Percentiles rank a stretch among this genome's conserved stretches.
Evolutionary conservation across 1,140 invertebrate species (phyloP).

Genomic region (Brachionus koreanus): DNA sequence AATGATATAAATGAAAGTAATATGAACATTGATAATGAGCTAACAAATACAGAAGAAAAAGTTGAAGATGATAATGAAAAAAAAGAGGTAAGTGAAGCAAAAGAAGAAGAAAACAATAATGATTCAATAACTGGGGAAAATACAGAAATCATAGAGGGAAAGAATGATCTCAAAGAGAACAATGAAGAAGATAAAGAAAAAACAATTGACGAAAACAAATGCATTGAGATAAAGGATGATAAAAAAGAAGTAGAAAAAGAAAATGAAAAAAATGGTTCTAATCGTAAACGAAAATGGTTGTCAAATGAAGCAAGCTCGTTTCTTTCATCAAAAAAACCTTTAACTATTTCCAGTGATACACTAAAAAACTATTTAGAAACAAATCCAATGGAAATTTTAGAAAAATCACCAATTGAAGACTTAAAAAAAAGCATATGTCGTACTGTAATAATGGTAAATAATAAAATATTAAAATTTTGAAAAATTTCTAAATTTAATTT

Average conservation of each 20-base stretch:
- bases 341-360: slow-evolving; percentile 4
- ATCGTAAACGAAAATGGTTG: slow-evolving; percentile 37
- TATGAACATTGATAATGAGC: too few relatives aligned
- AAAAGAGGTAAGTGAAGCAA: not conserved
- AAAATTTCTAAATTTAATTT: too few relatives aligned
- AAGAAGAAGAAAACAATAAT: not conserved
- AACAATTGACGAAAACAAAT: not conserved
- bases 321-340: slow-evolving; percentile 17
- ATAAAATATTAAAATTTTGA: not conserved
- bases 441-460: not conserved
- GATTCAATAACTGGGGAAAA: too few relatives aligned
- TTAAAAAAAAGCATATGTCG: not conserved
- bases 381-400: slow-evolving; percentile 9
- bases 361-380: slow-evolving; percentile 9
- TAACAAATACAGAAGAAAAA: too few relatives aligned
- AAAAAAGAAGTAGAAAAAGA: not conserved
- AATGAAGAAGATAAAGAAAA: not conserved
- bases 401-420: not conserved
- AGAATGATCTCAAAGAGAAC: too few relatives aligned
- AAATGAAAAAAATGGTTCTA: not conserved
- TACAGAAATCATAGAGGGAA: too few relatives aligned
- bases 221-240: not conserved
- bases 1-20: too few relatives aligned
- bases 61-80: not conserved
- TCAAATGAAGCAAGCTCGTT: not conserved